Conservation (phyloP, 2,113 vertebrate genomes). For the Haemorhous mexicanus region DNA sequence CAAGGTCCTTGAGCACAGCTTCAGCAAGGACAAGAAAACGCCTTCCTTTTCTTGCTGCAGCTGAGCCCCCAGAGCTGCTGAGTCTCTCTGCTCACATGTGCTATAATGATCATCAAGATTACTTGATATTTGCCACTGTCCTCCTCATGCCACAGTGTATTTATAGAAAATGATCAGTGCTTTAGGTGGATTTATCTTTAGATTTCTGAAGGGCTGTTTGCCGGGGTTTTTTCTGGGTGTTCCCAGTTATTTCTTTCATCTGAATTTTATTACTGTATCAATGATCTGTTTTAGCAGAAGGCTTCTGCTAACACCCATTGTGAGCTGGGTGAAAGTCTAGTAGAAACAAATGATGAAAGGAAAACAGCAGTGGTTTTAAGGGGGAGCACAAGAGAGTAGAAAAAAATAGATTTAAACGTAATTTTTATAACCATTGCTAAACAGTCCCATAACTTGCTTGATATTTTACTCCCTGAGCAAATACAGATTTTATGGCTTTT, state of each 20-base stretch:
- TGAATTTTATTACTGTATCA: background rate
- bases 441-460: background rate
- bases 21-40: background rate
- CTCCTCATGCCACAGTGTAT: background rate
- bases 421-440: background rate
- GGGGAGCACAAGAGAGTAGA: background rate
- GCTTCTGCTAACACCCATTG: background rate
- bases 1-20: background rate
- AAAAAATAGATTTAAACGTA: background rate
- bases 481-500: background rate
- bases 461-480: background rate
- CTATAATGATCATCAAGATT: fast-evolving
- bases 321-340: background rate
- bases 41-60: background rate
- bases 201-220: background rate
- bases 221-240: background rate
- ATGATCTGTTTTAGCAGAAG: background rate
- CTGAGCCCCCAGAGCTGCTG: background rate
- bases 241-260: background rate
- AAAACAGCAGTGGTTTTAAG: background rate
- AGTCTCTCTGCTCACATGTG: background rate
- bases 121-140: fast-evolving
- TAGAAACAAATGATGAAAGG: background rate
- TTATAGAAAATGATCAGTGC: background rate
- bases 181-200: background rate